Percentiles rank a stretch among this genome's conserved stretches.
Evolutionary conservation across 2,113 vertebrate genomes (phyloP).

Genomic region (Porphyrio hochstetteri): DNA sequence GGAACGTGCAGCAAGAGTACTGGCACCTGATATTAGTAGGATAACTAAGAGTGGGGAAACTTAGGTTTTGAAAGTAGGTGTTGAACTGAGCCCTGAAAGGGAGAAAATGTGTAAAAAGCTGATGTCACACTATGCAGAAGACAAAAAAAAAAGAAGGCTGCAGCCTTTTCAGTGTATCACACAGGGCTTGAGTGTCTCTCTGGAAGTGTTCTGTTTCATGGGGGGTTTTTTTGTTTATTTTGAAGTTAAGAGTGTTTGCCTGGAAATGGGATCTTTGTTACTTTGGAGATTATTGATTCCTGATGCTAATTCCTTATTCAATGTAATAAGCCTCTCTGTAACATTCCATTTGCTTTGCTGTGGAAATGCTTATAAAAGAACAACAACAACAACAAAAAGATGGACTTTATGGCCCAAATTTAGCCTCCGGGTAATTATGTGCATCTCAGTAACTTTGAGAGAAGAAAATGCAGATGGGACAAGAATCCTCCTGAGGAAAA

Average conservation of each 20-base stretch:
- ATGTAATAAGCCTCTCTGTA: conserved; percentile 43
- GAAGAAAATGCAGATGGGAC: background rate
- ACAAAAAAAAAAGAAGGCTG: background rate
- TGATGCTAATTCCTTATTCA: conserved; percentile 40
- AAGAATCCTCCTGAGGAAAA: background rate
- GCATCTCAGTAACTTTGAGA: background rate
- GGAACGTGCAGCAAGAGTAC: background rate
- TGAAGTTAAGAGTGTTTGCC: conserved; percentile 27
- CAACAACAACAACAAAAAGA: background rate
- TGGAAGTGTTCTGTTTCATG: background rate
- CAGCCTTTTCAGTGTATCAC: background rate
- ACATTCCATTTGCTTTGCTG: conserved; percentile 38
- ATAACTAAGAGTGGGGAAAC: background rate
- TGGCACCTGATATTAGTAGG: accelerated
- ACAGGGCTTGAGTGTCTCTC: background rate
- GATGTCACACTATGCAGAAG: background rate
- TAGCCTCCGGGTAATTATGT: background rate
- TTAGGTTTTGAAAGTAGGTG: background rate
- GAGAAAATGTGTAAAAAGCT: background rate
- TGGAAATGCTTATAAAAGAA: conserved; percentile 21
- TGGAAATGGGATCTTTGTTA: conserved; percentile 47
- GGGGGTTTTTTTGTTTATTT: background rate
- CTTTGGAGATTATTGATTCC: conserved; percentile 54
- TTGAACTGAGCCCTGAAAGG: background rate
- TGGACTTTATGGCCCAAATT: conserved; percentile 12